Base-by-base conservation (phyloP, 2,113 vertebrate genomes). In the Barnardius zonarius region DNA sequence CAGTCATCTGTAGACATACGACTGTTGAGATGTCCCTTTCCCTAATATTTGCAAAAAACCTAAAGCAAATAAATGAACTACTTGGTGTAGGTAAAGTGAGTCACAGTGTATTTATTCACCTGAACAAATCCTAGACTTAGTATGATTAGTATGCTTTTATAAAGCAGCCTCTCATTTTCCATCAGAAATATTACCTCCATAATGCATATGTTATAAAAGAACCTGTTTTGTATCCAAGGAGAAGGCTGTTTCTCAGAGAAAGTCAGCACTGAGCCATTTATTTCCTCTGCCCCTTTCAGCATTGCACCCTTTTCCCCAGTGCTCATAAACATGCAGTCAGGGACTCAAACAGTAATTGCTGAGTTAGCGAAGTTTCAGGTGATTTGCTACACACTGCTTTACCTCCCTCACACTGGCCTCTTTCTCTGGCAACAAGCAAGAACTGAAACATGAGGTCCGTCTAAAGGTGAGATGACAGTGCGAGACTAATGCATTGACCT, bases 401-500 rank as follows among this genome's bases (percentile, higher is more conserved):
- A 62, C 18, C 7, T 82, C 51, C 20, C 25, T 59, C 67, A 33
- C 5, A 1, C 20, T 37, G 52, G 33, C 19, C 23, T 84, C 62
- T 46, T 94, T 85, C n/a, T 68, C 35, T 86, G 46, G 61, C 31
- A 49, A 91, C 70, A 77, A 92, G 44, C 16, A 89, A 61, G 84
- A 83, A 83, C 3, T 80, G 54, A 77, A 93, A 93, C 39, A 67
- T 49, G 75, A 63, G 48, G 41, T 86, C 92, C 43, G 62, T 57
- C 73, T 72, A 90, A 96, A 97, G 61, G 86, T 93, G 94, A 95
- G 74, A 84, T 8, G 13, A 63, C 68, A 90, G 57, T 19, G 4
- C 22, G 66, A 75, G 7, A 30, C 57, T 72, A 57, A 79, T 43
- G 17, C 49, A 48, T 80, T 92, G 72, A 96, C 83, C 91, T 64